Conservation (phyloP, 2,113 vertebrate species). For the Rousettus leschenaultii region DNA sequence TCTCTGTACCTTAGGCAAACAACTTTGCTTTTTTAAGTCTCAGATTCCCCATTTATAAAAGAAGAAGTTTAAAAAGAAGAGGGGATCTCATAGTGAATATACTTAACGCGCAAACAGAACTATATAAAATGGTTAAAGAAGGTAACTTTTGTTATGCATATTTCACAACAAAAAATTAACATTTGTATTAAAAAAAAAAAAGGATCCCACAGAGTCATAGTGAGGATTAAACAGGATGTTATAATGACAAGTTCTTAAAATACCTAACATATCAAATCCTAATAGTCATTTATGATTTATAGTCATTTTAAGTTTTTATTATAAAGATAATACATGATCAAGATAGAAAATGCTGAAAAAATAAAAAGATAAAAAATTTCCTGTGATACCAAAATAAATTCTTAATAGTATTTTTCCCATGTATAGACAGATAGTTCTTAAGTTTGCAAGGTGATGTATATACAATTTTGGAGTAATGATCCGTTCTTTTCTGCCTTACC, state of each 20-base stretch:
- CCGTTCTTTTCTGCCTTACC: background rate
- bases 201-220: background rate
- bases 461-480: background rate
- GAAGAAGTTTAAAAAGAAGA: background rate
- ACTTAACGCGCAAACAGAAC: background rate
- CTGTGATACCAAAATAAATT: background rate
- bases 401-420: background rate
- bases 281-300: background rate
- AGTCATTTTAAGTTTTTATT: background rate
- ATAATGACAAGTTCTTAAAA: background rate
- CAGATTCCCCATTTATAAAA: background rate
- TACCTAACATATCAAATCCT: background rate
- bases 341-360: background rate
- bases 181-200: background rate
- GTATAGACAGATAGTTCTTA: background rate
- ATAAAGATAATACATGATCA: background rate
- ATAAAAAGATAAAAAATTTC: background rate
- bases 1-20: background rate
- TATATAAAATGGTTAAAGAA: background rate
- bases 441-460: background rate
- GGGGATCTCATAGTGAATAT: background rate
- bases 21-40: background rate
- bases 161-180: constrained; percentile 7
- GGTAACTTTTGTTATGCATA: background rate
- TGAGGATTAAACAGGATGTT: background rate